Evolutionary conservation across 2,113 vertebrate species (phyloP).

Genomic region (Eubucco bourcierii): DNA sequence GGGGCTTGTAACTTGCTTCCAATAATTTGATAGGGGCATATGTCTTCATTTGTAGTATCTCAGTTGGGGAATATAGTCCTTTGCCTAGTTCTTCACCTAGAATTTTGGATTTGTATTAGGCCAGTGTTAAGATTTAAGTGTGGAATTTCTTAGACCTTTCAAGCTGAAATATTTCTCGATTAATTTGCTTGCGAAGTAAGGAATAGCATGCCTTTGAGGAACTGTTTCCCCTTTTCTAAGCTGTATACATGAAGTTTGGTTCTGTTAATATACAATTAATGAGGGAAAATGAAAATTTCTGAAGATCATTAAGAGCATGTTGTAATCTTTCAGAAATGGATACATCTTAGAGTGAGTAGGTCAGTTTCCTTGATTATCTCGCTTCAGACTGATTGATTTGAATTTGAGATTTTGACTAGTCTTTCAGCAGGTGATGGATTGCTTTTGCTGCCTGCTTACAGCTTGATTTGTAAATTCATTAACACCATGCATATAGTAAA

Average conservation of each 20-base stretch:
- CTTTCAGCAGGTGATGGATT: background rate
- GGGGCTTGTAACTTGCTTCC: background rate
- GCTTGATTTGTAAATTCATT: background rate
- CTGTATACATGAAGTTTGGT: background rate
- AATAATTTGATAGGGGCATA: background rate
- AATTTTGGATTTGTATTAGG: background rate
- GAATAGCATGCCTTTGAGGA: background rate
- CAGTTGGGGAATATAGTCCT: background rate
- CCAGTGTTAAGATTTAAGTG: background rate
- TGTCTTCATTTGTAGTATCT: background rate
- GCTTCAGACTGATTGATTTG: background rate
- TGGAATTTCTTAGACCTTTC: background rate
- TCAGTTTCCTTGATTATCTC: background rate
- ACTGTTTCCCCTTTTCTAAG: background rate
- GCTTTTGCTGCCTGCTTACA: background rate
- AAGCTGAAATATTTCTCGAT: background rate
- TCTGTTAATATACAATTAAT: background rate
- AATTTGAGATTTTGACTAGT: background rate
- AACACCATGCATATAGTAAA: background rate
- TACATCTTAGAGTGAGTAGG: background rate
- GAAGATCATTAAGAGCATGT: background rate
- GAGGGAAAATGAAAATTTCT: background rate
- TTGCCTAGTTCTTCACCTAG: constrained; percentile 3
- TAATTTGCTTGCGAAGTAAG: background rate
- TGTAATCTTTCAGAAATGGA: background rate